A percentile compares a stretch with the other conserved stretches of the same genome.
Conservation (phyloP, 1,140 invertebrate genomes). For the Neodiprion lecontei region DNA sequence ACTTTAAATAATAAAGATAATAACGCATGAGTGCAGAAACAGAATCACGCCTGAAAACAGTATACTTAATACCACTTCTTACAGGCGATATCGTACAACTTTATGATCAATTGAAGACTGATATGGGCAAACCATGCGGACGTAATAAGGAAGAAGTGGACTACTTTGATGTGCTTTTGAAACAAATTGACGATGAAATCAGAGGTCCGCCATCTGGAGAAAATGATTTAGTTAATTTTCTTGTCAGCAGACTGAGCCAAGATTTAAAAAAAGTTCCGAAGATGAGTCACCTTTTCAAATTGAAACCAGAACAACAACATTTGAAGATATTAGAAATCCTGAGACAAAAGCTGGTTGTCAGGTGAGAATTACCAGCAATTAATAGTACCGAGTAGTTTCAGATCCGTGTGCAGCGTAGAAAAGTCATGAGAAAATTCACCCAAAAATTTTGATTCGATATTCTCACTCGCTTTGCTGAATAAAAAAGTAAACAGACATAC, state of each 20-base stretch:
- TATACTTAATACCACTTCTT: not conserved
- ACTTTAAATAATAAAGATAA: not conserved
- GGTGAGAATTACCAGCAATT: slow-evolving; percentile 18
- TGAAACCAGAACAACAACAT: slow-evolving; percentile 23
- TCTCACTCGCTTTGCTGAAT: too few species aligned
- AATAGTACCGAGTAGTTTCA: not conserved
- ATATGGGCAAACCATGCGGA: slow-evolving; percentile 16
- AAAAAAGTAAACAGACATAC: not conserved
- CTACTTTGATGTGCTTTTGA: slow-evolving; percentile 49
- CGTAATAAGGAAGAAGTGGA: slow-evolving; percentile 32
- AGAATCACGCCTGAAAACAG: too few species aligned
- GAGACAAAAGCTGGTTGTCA: slow-evolving; percentile 27
- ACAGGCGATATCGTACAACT: slow-evolving; percentile 28
- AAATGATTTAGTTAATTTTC: slow-evolving; percentile 28
- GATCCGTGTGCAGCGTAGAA: too few species aligned
- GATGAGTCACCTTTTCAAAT: slow-evolving; percentile 27
- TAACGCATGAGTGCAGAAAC: not conserved
- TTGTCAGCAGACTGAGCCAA: slow-evolving; percentile 24
- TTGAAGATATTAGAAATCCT: slow-evolving; percentile 32
- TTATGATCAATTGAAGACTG: slow-evolving; percentile 19
- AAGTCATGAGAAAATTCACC: not conserved
- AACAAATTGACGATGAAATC: slow-evolving; percentile 33
- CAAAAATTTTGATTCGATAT: slow-evolving; percentile 8
- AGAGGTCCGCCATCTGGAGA: slow-evolving; percentile 22
- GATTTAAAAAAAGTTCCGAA: slow-evolving; percentile 31